A percentile compares a stretch with the other conserved stretches of the same genome.
These are phyloP conservation scores for Sphyrna mokarran DNA, from an alignment of 2,113 vertebrate genomes.

Conservation along the genomic window DNA sequence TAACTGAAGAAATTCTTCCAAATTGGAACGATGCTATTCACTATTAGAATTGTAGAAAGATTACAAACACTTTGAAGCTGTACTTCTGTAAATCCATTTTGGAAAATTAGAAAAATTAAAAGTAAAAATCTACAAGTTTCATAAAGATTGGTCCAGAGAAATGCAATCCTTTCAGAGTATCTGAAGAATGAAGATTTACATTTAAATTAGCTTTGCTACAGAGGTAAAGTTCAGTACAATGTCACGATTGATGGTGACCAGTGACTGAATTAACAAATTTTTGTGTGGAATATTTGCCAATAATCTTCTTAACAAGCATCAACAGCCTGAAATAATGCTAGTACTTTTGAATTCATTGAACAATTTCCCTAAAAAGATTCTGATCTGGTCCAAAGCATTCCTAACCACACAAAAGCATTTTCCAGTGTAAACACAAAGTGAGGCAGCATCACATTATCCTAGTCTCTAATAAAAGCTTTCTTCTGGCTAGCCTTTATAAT, in stretches of 20 bases:
- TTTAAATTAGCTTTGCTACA: neutral
- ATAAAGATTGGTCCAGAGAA: slow-evolving; percentile 23
- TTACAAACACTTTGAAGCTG: neutral
- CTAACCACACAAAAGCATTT: neutral
- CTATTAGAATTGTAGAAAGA: slow-evolving; percentile 13
- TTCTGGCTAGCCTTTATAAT: slow-evolving; percentile 80
- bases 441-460: slow-evolving; percentile 40
- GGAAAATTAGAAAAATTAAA: slow-evolving; percentile 25
- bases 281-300: neutral
- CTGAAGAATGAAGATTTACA: neutral
- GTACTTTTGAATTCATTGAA: neutral
- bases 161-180: neutral
- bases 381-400: neutral
- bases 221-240: neutral
- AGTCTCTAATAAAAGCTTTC: slow-evolving; percentile 77
- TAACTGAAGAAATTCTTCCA: neutral
- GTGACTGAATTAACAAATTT: neutral
- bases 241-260: neutral
- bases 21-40: neutral
- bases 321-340: neutral
- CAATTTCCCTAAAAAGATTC: neutral
- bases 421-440: neutral
- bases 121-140: slow-evolving; percentile 13
- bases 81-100: neutral
- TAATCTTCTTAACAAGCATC: neutral